Evolutionary conservation across 2,113 vertebrate species (phyloP).

Genomic region (Cepphus grylle): DNA sequence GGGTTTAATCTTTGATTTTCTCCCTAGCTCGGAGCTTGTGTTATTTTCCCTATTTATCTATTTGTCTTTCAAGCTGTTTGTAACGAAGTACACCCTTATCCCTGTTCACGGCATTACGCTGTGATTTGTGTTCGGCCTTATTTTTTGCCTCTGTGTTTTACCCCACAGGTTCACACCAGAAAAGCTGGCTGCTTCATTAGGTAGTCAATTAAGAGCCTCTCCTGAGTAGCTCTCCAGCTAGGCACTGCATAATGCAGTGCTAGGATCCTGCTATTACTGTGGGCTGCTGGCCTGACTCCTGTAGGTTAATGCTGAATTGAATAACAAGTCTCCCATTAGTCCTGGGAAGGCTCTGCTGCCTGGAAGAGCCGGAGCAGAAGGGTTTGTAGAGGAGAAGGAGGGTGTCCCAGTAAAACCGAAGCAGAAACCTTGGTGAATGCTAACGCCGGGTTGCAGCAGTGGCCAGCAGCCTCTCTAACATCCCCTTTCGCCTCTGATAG

Average conservation of each 20-base stretch:
- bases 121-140: not conserved
- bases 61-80: not conserved
- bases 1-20: conserved; percentile 52
- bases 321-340: conserved; percentile 29
- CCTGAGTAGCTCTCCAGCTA: conserved; percentile 59
- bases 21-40: not conserved
- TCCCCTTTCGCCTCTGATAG: conserved; percentile 31
- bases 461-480: conserved; percentile 14
- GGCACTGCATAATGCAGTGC: conserved; percentile 5
- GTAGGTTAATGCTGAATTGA: conserved; percentile 43
- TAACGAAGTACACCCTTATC: not conserved
- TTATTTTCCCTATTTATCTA: conserved; percentile 47
- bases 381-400: not conserved
- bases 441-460: not conserved
- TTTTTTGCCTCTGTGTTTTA: conserved; percentile 19
- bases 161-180: conserved; percentile 41
- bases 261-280: conserved; percentile 31
- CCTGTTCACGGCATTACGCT: not conserved
- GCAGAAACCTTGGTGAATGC: conserved; percentile 39
- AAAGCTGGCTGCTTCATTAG: conserved; percentile 53
- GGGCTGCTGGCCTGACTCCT: not conserved
- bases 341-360: conserved; percentile 7
- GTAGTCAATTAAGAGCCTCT: conserved; percentile 59
- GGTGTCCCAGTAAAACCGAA: conserved; percentile 26
- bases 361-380: not conserved